Evolutionary conservation across 2,888 invertebrate genomes (phyloP), one percentile per base, ranked within the genome.

Genomic region (Pandemis heparana): DNA sequence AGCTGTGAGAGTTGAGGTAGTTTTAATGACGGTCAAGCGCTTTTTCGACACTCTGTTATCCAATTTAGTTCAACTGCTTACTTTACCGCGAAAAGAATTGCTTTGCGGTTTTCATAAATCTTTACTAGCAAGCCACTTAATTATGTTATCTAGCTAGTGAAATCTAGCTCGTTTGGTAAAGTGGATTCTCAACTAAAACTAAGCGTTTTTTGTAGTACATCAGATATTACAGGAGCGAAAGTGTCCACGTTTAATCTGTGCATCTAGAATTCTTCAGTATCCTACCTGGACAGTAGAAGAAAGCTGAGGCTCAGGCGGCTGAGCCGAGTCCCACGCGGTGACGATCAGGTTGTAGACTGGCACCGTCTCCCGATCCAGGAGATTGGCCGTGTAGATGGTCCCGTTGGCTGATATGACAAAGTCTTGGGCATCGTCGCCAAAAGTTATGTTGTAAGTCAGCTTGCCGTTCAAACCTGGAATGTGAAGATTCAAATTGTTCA

Each of bases 251-350:
- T 32, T 2, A 32, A 43, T 10, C 43, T 43, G 12, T 43, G 12
- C 43, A 12, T 12, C 12, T 12, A 43, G 5, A 43, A 43, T 4
- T 43, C 12, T 43, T 12, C 12, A 1, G 12, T 63, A 39, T 39
- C 8, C 12, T 84, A 97, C 98, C 96, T 98, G 98, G 9, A 97
- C 97, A 51, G 97, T 98, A 16, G 98, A 97, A 23, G 98, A 97
- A 66, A 98, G 94, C 71, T 96, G 95, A 69, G 96, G 96, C 82
- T 97, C 96, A 41, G 96, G 96, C 76, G 96, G 95, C 79, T 95
- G 94, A 10, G 98, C 98, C 87, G 96, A 96, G 91, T 99, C 99
- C 70, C 96, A 96, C 46, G 98, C 99, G 68, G 97, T 97, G 62
- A 99, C 96, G 56, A 97, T 96, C 82, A 99, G 94, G 87, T 97